A percentile compares a stretch with the other conserved stretches of the same genome.
Evolutionary conservation across 1,140 invertebrate species (phyloP).

Genomic region (Tetramorium parvispinum): DNA sequence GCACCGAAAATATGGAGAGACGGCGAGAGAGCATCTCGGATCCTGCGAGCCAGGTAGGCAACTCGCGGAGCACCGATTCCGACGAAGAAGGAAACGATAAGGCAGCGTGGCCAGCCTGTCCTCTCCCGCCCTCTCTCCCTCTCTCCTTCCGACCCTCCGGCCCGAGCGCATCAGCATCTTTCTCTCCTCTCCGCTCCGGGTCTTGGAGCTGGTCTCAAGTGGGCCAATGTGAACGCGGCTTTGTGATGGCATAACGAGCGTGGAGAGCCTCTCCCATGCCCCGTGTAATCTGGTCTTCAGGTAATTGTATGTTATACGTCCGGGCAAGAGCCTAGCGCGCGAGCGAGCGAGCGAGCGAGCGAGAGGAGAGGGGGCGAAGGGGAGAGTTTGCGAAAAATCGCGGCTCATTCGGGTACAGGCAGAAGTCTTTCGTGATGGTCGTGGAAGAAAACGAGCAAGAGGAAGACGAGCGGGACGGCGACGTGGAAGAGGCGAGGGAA

Average conservation of each 20-base stretch:
- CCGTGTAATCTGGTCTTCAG: constrained; percentile 83
- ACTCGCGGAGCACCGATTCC: constrained; percentile 50
- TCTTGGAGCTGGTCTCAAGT: constrained; percentile 67
- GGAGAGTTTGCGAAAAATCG: constrained; percentile 82
- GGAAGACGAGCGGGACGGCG: constrained; percentile 20
- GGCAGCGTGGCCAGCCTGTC: neutral
- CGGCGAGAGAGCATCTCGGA: constrained; percentile 23
- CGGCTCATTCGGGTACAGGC: constrained; percentile 75
- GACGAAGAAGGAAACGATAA: constrained; percentile 67
- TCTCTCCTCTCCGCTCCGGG: constrained; percentile 42
- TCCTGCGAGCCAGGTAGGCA: constrained; percentile 52
- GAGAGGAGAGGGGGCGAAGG: constrained; percentile 13
- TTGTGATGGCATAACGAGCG: constrained; percentile 75
- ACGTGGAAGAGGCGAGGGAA: constrained; percentile 17
- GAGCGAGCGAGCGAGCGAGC: neutral
- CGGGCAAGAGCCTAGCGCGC: constrained; percentile 65
- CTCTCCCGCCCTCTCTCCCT: no score
- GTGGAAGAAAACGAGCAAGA: constrained; percentile 45
- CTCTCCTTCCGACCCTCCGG: neutral
- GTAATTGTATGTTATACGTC: constrained; percentile 84
- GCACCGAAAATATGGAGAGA: constrained; percentile 62
- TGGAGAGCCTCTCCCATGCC: constrained; percentile 80
- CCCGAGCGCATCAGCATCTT: constrained; percentile 56
- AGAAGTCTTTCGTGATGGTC: constrained; percentile 59
- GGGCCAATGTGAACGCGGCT: constrained; percentile 75